phyloP scores from a whole-genome alignment of 2,113 vertebrate species.

The Podilymbus podiceps region DNA sequence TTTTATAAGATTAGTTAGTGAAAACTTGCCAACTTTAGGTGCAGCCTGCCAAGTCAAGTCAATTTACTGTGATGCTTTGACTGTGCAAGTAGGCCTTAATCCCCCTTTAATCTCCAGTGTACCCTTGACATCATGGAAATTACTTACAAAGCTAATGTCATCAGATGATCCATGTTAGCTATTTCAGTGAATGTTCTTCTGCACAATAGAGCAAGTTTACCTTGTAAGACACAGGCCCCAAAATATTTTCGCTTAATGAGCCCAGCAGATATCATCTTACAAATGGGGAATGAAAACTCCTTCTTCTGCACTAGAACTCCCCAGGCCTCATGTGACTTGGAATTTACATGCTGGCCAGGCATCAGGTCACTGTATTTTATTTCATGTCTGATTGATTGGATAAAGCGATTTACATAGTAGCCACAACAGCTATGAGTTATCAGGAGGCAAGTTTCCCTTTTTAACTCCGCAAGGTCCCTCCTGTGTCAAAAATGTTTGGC shows the following conservation, averaged over 20 bases:
- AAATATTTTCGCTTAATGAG: constrained; percentile 55
- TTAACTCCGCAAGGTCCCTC: constrained; percentile 8
- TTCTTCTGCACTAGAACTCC: constrained; percentile 48
- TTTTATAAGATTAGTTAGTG: constrained; percentile 67
- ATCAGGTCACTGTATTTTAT: constrained; percentile 51
- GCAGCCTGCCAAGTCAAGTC: constrained; percentile 73
- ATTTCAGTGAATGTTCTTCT: constrained; percentile 67
- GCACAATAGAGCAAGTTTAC: constrained; percentile 58
- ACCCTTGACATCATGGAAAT: constrained; percentile 80
- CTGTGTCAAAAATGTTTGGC: not conserved
- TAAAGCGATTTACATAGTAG: constrained; percentile 69
- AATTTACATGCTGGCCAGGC: constrained; percentile 34
- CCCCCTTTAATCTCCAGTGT: constrained; percentile 74
- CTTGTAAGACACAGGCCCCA: constrained; percentile 39
- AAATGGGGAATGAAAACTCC: constrained; percentile 38
- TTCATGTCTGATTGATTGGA: constrained; percentile 67
- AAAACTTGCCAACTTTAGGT: constrained; percentile 70
- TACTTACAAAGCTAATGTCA: constrained; percentile 74
- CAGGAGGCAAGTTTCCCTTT: constrained; percentile 20
- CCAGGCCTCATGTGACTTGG: constrained; percentile 31
- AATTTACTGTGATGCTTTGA: constrained; percentile 73
- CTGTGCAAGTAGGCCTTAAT: constrained; percentile 71
- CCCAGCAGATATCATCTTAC: constrained; percentile 47
- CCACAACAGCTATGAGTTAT: constrained; percentile 40
- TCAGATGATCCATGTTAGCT: constrained; percentile 72